phyloP scores from a whole-genome alignment of 2,113 vertebrate genomes.

The Protobothrops flavoviridis region DNA sequence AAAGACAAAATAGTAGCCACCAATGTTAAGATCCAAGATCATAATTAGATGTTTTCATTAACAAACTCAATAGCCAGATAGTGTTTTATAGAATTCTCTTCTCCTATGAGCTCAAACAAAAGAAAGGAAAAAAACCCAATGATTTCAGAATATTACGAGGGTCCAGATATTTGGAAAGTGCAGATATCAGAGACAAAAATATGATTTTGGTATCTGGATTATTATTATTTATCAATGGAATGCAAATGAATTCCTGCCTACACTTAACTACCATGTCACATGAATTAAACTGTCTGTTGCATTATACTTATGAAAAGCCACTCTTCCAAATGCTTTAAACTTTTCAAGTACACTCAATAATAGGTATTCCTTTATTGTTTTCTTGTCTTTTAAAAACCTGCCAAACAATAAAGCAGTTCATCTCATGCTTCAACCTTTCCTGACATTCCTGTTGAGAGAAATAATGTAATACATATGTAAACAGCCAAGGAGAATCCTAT shows the following conservation, averaged over 20 bases:
- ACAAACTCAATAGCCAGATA: not conserved
- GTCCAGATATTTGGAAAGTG: not conserved
- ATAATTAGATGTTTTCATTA: conserved; percentile 16
- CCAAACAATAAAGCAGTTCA: not conserved
- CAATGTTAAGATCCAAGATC: conserved; percentile 19
- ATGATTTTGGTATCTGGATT: not conserved
- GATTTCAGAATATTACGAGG: not conserved
- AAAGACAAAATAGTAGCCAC: not conserved
- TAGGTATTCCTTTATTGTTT: not conserved
- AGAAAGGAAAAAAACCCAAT: not conserved
- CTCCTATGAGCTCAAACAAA: not conserved
- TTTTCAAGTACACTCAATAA: not conserved
- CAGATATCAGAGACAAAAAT: not conserved
- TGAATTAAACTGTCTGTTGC: not conserved
- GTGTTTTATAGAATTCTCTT: not conserved
- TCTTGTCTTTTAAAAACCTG: not conserved
- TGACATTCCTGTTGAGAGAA: not conserved
- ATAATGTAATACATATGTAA: not conserved
- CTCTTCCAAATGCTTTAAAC: not conserved
- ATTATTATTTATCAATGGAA: not conserved
- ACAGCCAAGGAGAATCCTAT: not conserved
- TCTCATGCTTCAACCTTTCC: not conserved
- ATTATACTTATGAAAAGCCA: not conserved
- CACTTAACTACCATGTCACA: not conserved
- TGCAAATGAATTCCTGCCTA: not conserved